Evolutionary conservation across 2,113 vertebrate genomes (phyloP).

Genomic region (Petrocephalus zakoni): DNA sequence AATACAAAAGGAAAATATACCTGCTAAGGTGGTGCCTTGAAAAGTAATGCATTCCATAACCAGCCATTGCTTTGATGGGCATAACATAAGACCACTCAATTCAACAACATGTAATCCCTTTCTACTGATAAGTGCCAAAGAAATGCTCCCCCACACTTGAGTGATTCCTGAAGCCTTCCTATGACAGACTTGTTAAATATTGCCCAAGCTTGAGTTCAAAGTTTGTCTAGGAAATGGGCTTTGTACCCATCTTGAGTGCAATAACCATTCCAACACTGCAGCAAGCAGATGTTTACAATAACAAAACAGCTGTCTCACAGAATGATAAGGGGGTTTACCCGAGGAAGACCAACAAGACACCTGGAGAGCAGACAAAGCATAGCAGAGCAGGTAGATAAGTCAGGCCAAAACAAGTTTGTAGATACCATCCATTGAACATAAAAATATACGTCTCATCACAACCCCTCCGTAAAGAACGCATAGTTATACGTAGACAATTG

Average conservation of each 20-base stretch:
- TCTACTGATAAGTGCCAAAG: slow-evolving; percentile 22
- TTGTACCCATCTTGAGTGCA: slow-evolving; percentile 10
- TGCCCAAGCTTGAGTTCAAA: slow-evolving; percentile 33
- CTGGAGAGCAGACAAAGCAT: neutral
- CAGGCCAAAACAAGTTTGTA: slow-evolving; percentile 6
- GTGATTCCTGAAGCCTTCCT: neutral
- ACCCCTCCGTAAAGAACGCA: neutral
- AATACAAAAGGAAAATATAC: neutral
- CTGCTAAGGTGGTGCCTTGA: neutral
- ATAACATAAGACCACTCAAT: neutral
- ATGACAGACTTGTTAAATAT: slow-evolving; percentile 36
- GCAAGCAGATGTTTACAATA: slow-evolving; percentile 22
- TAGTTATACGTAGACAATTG: neutral
- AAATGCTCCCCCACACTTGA: neutral
- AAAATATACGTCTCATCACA: neutral
- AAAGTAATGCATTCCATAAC: neutral
- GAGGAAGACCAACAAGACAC: neutral
- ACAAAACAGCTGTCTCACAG: slow-evolving; percentile 1
- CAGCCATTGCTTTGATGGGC: neutral
- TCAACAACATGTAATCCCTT: slow-evolving; percentile 11
- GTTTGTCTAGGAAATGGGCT: slow-evolving; percentile 27
- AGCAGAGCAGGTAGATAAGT: slow-evolving; percentile 8
- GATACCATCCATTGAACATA: neutral
- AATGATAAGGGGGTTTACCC: slow-evolving; percentile 10
- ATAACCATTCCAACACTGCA: slow-evolving; percentile 12